phyloP scores from a whole-genome alignment of 2,888 invertebrate genomes.

The Nomada flava region DNA sequence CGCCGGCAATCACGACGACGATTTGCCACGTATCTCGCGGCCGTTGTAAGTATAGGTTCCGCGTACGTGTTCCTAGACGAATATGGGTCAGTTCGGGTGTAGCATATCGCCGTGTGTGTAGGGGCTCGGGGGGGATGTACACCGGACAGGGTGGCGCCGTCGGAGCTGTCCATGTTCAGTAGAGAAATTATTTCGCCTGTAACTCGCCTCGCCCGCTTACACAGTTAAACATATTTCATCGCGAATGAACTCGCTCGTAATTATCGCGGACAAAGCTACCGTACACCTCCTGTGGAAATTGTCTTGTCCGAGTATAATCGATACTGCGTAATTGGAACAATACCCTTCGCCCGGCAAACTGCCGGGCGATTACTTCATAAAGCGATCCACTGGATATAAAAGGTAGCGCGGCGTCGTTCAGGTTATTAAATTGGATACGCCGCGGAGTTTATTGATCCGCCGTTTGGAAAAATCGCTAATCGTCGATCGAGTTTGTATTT shows the following conservation, averaged over 20 bases:
- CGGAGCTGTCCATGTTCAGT: constrained; percentile 2
- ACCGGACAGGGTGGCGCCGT: background rate
- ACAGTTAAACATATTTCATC: constrained; percentile 45
- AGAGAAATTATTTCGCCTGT: constrained; percentile 36
- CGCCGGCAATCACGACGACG: constrained; percentile 70
- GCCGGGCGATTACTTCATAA: constrained; percentile 48
- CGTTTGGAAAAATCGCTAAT: constrained; percentile 39
- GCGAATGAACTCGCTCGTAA: constrained; percentile 42
- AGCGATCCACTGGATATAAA: constrained; percentile 15
- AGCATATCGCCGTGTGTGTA: constrained; percentile 2
- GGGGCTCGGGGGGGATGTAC: background rate
- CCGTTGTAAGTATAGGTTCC: background rate
- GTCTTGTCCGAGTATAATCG: constrained; percentile 43
- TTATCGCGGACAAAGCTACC: constrained; percentile 43
- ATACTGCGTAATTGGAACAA: constrained; percentile 50
- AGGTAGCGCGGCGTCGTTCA: background rate
- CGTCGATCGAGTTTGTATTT: constrained; percentile 47
- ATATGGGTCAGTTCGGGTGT: constrained; percentile 38
- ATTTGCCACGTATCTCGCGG: constrained; percentile 67
- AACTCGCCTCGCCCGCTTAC: constrained; percentile 4
- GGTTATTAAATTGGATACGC: constrained; percentile 55
- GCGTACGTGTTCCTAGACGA: constrained; percentile 7
- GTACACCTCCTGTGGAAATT: constrained; percentile 35
- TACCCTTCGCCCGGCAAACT: constrained; percentile 28
- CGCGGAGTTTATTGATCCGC: constrained; percentile 32